phyloP scores from a whole-genome alignment of 1,140 invertebrate genomes.

The Ceratitis capitata region DNA sequence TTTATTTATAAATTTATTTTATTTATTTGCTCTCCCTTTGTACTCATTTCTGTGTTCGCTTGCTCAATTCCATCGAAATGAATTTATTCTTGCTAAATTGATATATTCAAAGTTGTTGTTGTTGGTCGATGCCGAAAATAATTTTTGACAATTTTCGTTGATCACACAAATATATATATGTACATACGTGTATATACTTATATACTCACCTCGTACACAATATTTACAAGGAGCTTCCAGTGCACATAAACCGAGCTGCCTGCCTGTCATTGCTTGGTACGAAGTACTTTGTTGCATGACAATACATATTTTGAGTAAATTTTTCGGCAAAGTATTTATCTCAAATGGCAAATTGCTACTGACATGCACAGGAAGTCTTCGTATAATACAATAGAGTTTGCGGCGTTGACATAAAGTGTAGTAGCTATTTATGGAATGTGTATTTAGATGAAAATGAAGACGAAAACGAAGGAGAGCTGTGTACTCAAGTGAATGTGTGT shows the following conservation, averaged over 20 bases:
- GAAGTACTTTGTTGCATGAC: background rate
- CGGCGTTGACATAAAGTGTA: background rate
- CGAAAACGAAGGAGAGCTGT: background rate
- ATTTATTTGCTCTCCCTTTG: background rate
- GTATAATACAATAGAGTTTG: background rate
- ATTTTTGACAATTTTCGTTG: background rate
- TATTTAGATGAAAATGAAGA: too few species aligned
- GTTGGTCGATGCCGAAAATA: slow-evolving; percentile 1
- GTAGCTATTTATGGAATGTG: background rate
- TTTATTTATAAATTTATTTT: background rate
- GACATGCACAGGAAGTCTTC: slow-evolving; percentile 3
- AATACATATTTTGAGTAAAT: background rate
- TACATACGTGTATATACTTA: too few species aligned
- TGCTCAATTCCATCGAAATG: background rate
- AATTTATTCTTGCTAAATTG: slow-evolving; percentile 5
- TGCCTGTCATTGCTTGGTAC: background rate
- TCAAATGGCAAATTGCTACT: background rate
- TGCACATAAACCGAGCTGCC: background rate
- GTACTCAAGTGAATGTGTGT: background rate
- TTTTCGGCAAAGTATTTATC: background rate
- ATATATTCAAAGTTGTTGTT: background rate
- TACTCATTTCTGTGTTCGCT: background rate
- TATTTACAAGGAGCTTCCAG: background rate
- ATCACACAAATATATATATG: too few species aligned
- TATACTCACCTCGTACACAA: too few species aligned